A percentile compares a stretch with the other conserved stretches of the same genome.
Conservation (phyloP, 2,113 vertebrate species). For the Sphaerodactylus townsendi region DNA sequence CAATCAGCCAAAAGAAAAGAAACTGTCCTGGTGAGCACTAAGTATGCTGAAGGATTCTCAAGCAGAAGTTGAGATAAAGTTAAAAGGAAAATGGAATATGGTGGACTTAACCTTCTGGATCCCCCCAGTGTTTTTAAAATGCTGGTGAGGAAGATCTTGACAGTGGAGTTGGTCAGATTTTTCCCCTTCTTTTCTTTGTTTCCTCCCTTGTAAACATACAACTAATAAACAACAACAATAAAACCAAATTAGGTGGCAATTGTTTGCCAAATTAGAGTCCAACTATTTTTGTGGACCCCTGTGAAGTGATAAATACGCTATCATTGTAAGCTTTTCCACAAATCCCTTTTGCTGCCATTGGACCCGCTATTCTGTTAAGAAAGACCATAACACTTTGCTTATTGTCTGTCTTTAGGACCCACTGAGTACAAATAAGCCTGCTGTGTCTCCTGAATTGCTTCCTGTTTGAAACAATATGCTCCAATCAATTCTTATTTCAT, state of each 20-base stretch:
- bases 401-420: background rate
- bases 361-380: background rate
- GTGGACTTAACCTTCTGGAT: no score
- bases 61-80: no score
- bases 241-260: background rate
- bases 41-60: no score
- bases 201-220: no score
- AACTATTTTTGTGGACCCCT: background rate
- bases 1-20: no score
- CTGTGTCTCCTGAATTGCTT: conserved; percentile 8
- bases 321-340: background rate
- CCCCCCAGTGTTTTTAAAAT: no score
- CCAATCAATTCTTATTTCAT: conserved; percentile 1
- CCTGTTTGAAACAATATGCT: background rate
- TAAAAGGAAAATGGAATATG: no score
- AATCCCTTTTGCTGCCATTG: background rate
- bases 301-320: background rate
- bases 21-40: no score
- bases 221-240: no score
- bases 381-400: background rate
- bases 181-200: no score
- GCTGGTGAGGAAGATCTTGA: no score
- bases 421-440: background rate
- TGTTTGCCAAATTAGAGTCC: background rate
- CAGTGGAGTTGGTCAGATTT: no score